A percentile compares a stretch with the other conserved stretches of the same genome.
Conservation (phyloP, 2,113 vertebrate species). For the Nothocercus nigrocapillus region DNA sequence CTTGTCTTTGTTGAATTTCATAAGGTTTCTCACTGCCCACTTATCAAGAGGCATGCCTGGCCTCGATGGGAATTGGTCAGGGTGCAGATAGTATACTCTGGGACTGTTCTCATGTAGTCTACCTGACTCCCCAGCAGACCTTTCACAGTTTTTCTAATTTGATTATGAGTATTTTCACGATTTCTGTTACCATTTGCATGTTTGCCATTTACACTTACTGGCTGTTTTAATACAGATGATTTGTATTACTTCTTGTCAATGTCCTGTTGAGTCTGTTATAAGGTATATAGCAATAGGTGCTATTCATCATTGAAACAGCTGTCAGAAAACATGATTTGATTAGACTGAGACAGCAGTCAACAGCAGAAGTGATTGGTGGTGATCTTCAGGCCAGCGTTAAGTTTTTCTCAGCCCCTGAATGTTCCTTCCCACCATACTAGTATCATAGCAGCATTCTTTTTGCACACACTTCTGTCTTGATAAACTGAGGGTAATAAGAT, state of each 20-base stretch:
- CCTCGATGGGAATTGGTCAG: too few relatives aligned
- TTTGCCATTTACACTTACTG: fast-evolving
- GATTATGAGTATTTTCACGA: not conserved
- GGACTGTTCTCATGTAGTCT: too few relatives aligned
- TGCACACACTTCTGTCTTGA: not conserved
- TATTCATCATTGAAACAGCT: not conserved
- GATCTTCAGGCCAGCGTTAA: not conserved
- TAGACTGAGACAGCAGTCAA: not conserved
- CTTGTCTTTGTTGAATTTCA: too few relatives aligned
- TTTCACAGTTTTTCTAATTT: too few relatives aligned
- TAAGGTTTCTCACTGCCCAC: too few relatives aligned
- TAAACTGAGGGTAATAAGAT: not conserved
- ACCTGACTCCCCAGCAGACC: too few relatives aligned
- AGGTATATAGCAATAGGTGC: not conserved
- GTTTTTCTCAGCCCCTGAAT: not conserved
- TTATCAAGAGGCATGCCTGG: too few relatives aligned
- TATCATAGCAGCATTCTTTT: not conserved
- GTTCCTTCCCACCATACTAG: not conserved
- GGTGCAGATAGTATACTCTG: too few relatives aligned
- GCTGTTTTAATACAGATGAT: not conserved
- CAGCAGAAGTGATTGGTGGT: not conserved
- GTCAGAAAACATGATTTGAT: not conserved
- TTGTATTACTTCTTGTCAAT: not conserved
- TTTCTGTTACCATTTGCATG: not conserved
- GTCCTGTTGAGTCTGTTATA: not conserved